Evolutionary conservation across 2,113 vertebrate species (phyloP).

Genomic region (Varanus salvator): DNA sequence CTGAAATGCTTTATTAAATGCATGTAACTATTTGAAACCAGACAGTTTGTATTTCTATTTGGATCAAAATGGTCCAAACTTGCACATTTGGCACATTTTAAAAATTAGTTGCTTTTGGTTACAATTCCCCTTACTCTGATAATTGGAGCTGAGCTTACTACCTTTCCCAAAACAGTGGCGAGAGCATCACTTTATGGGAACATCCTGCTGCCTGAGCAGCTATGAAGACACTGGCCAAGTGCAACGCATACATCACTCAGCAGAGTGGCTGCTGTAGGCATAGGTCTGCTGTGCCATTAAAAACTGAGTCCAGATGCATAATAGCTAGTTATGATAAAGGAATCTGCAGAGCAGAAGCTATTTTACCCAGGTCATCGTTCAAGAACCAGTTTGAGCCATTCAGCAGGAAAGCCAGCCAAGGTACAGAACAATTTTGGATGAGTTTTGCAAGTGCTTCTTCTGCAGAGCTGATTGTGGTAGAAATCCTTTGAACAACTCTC

Average conservation of each 20-base stretch:
- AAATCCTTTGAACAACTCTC: slow-evolving; percentile 12
- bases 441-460: slow-evolving; percentile 31
- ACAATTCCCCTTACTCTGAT: background rate
- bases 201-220: background rate
- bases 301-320: background rate
- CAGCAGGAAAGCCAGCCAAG: slow-evolving; percentile 41
- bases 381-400: slow-evolving; percentile 51
- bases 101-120: slow-evolving; percentile 22
- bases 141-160: slow-evolving; percentile 27
- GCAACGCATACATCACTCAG: background rate
- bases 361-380: slow-evolving; percentile 46
- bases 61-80: slow-evolving; percentile 15
- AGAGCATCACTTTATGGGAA: background rate
- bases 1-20: slow-evolving; percentile 9
- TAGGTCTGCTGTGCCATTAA: background rate
- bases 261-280: background rate
- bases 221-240: background rate
- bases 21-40: background rate
- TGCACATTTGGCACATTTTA: slow-evolving; percentile 9
- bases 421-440: slow-evolving; percentile 17
- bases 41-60: slow-evolving; percentile 9
- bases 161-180: slow-evolving; percentile 12
- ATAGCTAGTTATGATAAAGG: slow-evolving; percentile 1
- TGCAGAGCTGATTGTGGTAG: background rate
- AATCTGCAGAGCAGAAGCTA: slow-evolving; percentile 25